phyloP scores from a whole-genome alignment of 1,140 invertebrate species.

The Heliconius hermathena region DNA sequence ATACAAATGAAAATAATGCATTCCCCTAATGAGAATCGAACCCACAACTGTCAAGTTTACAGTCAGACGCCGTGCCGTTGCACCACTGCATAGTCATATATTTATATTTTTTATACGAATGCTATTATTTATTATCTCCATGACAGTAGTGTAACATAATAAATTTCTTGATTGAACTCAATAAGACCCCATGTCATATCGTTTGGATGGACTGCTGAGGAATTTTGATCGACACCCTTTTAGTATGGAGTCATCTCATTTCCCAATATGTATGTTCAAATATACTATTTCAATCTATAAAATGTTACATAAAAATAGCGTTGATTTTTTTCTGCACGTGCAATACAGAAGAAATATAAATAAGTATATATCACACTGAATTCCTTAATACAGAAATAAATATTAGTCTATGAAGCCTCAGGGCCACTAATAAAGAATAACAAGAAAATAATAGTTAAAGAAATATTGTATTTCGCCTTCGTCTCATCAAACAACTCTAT shows the following conservation, averaged over 20 bases:
- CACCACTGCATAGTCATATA: too few relatives aligned
- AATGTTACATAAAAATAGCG: too few relatives aligned
- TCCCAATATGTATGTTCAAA: not conserved
- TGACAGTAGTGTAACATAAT: not conserved
- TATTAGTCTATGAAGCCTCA: not conserved
- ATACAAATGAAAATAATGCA: too few relatives aligned
- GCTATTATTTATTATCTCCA: too few relatives aligned
- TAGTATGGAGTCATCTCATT: not conserved
- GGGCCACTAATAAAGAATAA: not conserved
- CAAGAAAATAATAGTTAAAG: not conserved
- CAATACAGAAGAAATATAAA: too few relatives aligned
- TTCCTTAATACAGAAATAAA: not conserved
- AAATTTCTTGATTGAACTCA: not conserved
- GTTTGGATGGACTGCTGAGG: not conserved
- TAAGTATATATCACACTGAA: not conserved
- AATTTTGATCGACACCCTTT: not conserved
- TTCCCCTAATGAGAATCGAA: too few relatives aligned
- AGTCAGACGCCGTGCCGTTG: too few relatives aligned
- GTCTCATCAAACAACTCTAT: constrained; percentile 3
- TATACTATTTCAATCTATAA: too few relatives aligned
- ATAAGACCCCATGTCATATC: not conserved
- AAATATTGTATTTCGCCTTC: constrained; percentile 4
- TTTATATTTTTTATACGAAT: too few relatives aligned
- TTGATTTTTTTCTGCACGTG: too few relatives aligned
- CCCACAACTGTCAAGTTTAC: too few relatives aligned